Conservation (phyloP, 2,113 vertebrate species). For the Calypte anna region DNA sequence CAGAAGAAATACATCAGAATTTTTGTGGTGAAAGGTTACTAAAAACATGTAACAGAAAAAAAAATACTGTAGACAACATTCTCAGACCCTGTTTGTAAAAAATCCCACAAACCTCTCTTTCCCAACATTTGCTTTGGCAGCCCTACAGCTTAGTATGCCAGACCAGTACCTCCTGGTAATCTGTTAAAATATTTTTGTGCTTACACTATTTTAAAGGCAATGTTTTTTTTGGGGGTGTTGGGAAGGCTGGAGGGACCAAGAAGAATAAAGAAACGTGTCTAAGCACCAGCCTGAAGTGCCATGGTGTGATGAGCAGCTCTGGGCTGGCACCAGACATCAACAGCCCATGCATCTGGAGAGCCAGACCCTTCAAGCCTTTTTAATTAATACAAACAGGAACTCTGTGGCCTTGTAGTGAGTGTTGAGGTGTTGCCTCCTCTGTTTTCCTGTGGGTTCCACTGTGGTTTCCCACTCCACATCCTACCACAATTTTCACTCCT, state of each 20-base stretch:
- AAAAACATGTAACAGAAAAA: not conserved
- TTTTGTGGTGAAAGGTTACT: not conserved
- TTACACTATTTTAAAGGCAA: not conserved
- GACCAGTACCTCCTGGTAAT: slow-evolving; percentile 1
- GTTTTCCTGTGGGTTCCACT: not conserved
- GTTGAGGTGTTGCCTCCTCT: not conserved
- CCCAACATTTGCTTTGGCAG: slow-evolving; percentile 23
- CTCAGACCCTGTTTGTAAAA: not conserved
- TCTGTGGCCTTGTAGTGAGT: not conserved
- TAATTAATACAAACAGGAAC: not conserved
- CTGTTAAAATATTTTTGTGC: not conserved
- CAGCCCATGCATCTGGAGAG: not conserved
- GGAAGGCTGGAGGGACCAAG: not conserved
- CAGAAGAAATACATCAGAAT: not conserved
- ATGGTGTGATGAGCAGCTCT: fast-evolving
- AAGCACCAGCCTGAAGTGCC: not conserved
- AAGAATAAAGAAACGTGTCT: not conserved
- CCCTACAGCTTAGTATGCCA: not conserved
- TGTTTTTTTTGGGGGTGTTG: not conserved
- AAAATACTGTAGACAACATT: not conserved
- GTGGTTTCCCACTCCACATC: not conserved
- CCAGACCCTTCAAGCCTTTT: not conserved
- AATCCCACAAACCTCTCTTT: not conserved
- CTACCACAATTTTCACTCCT: not conserved
- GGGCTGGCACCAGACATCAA: not conserved